These are phyloP conservation scores for Xanthorhoe designata DNA, from an alignment of 2,888 invertebrate species.

Conservation along the genomic window DNA sequence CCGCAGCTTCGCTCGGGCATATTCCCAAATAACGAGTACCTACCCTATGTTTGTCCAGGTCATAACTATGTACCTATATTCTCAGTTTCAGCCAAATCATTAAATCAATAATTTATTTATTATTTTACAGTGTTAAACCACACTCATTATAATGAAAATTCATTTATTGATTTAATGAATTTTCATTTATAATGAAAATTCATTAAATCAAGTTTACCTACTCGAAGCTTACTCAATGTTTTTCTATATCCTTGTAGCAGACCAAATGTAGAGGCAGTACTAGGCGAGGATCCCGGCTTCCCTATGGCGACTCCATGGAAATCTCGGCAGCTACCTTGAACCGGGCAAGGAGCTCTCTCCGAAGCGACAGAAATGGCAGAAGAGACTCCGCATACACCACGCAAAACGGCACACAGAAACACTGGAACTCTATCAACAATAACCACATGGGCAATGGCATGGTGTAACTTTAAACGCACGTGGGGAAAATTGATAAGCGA, in stretches of 20 bases:
- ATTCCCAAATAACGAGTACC: too few species aligned
- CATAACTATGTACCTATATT: too few species aligned
- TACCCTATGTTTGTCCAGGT: too few species aligned
- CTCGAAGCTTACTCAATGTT: too few species aligned
- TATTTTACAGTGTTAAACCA: too few species aligned
- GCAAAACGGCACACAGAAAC: slow-evolving; percentile 70
- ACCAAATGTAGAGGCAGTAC: slow-evolving; percentile 63
- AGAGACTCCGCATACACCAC: slow-evolving; percentile 62
- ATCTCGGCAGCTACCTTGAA: slow-evolving; percentile 79
- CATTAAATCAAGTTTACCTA: too few species aligned
- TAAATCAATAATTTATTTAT: too few species aligned
- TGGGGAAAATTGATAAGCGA: not conserved
- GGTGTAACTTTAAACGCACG: slow-evolving; percentile 50
- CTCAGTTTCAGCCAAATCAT: too few species aligned
- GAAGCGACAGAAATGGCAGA: slow-evolving; percentile 61
- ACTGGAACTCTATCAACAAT: slow-evolving; percentile 73
- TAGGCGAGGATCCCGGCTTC: slow-evolving; percentile 73
- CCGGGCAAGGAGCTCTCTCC: slow-evolving; percentile 67
- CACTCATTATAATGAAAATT: too few species aligned
- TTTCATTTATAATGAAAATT: too few species aligned
- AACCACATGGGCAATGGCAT: slow-evolving; percentile 68
- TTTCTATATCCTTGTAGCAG: slow-evolving; percentile 53
- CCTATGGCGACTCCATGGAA: slow-evolving; percentile 81
- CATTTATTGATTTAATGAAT: too few species aligned
- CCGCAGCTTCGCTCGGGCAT: too few species aligned